Base-by-base conservation (phyloP, 2,797 vertebrate genomes). In the Anguilla megastoma region DNA sequence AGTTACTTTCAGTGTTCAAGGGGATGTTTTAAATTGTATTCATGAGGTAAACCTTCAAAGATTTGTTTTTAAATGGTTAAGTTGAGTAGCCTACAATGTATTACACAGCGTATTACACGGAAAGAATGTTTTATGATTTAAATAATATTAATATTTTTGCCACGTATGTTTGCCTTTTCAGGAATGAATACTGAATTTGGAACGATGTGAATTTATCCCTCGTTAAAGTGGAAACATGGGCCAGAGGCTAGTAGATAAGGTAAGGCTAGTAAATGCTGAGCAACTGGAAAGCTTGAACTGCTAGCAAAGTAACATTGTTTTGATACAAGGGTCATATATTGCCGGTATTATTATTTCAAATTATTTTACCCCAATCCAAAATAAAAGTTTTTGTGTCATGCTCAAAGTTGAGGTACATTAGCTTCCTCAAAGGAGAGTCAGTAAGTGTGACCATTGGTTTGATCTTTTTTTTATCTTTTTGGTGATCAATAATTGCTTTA, bases 141-240 rank as follows among this genome's bases (percentile, higher is more conserved):
- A 45, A 30, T 52, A 41, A 56, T 86, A 18, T 84, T 58, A 16
- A 33, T 79, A 12, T 71, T 71, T 27, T 85, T 54, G 21, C 50
- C 12, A 16, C 16, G 9, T 66, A 27, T 3, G 63, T 21, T 48
- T 86, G 21, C 88, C 10, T 54, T 66, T 69, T 48, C 89, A 95
- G 95, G 91, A 93, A 91, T 92, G 93, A 94, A 93, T 93, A 89
- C 90, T 85, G 90, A 88, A 89, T 87, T 36, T 27, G 90, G 56
- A 86, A 27, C 86, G 12, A 87, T 86, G 90, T 89, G 88, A 85
- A 63, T 86, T 87, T 90, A 63, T 21, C 79, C n/a, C 90, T 90
- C 89, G 84, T 88, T 90, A 90, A 93, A 88, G 90, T 52, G 89
- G 90, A 87, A 96, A 92, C 89, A 96, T 96, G 96, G 94, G 92